A percentile compares a stretch with the other conserved stretches of the same genome.
These are phyloP conservation scores for Mantis religiosa DNA, from an alignment of 2,888 invertebrate genomes.

Conservation along the genomic window DNA sequence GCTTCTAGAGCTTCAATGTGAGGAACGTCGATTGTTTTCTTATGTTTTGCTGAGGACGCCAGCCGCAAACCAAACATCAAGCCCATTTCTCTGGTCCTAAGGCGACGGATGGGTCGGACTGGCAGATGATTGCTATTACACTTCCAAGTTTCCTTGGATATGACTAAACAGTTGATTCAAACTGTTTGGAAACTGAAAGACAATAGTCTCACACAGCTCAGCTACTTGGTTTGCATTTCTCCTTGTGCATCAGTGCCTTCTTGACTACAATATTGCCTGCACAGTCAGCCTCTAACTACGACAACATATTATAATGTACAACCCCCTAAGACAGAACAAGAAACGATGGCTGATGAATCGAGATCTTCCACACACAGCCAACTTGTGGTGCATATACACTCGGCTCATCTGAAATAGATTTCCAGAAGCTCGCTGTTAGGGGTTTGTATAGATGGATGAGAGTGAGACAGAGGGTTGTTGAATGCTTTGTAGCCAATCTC, in stretches of 20 bases:
- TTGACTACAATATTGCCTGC: not conserved
- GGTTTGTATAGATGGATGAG: slow-evolving; percentile 4
- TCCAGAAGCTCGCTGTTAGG: not conserved
- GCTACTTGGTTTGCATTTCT: not conserved
- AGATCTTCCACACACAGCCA: not conserved
- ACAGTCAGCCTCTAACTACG: not conserved
- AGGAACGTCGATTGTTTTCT: not conserved
- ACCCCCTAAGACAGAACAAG: slow-evolving; percentile 13
- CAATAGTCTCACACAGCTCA: slow-evolving; percentile 21
- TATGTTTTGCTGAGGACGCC: not conserved
- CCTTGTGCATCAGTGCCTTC: not conserved
- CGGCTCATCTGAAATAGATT: slow-evolving; percentile 13
- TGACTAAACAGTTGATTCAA: slow-evolving; percentile 25
- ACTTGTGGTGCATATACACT: not conserved
- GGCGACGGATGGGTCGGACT: not conserved
- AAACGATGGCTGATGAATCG: slow-evolving; percentile 23
- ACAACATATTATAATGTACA: slow-evolving; percentile 18
- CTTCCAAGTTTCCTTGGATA: slow-evolving; percentile 15
- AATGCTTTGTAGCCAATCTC: not conserved
- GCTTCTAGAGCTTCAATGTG: not conserved
- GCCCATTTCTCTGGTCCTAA: not conserved
- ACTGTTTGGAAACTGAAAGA: slow-evolving; percentile 23
- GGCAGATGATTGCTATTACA: not conserved
- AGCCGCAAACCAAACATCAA: not conserved
- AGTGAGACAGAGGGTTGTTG: not conserved